Conservation (phyloP, 2,113 vertebrate species). For the Corythaeola cristata region DNA sequence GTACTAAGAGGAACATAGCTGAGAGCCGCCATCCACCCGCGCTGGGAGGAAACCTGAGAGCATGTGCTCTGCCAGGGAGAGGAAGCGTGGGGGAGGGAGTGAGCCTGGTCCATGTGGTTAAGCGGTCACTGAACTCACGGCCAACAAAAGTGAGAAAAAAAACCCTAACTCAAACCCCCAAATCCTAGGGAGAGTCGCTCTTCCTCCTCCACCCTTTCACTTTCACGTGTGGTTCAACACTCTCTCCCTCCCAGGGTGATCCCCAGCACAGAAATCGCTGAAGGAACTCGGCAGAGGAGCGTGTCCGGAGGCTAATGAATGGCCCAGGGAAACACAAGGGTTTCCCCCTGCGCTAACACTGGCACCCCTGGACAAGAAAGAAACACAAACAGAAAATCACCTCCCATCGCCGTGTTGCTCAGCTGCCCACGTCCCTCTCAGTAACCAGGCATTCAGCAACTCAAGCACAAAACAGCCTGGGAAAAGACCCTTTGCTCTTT, state of each 20-base stretch:
- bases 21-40: conserved; percentile 24
- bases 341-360: background rate
- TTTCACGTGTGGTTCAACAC: background rate
- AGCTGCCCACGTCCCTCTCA: accelerated
- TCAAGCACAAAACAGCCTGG: background rate
- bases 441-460: background rate
- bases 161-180: background rate
- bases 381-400: background rate
- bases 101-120: background rate
- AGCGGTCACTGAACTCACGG: conserved; percentile 16
- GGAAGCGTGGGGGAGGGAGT: conserved; percentile 52
- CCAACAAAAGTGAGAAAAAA: conserved; percentile 1
- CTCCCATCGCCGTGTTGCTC: accelerated
- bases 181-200: background rate
- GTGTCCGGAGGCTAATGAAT: accelerated
- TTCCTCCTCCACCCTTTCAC: background rate
- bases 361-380: background rate
- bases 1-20: conserved; percentile 11
- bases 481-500: background rate
- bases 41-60: conserved; percentile 60
- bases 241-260: background rate
- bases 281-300: background rate
- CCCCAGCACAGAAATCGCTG: accelerated
- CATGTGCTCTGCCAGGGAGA: background rate
- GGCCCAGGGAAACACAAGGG: background rate